Evolutionary conservation across 1,140 invertebrate genomes (phyloP).

Genomic region (Stegodyphus dumicola): DNA sequence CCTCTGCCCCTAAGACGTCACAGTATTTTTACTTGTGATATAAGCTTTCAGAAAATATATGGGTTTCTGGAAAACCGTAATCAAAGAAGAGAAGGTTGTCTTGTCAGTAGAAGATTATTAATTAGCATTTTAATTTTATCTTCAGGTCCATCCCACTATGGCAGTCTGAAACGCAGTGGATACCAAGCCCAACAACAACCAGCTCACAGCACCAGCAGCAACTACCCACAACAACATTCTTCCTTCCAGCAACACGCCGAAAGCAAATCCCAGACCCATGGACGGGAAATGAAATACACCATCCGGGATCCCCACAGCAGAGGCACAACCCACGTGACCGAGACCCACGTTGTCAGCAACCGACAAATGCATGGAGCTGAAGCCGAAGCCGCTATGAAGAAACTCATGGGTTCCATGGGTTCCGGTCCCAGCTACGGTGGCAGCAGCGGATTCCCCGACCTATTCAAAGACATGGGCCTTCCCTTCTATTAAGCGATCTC

Average conservation of each 20-base stretch:
- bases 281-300: constrained; percentile 58
- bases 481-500: constrained; percentile 13
- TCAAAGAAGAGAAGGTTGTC: too few species aligned
- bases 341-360: constrained; percentile 53
- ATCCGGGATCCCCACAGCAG: constrained; percentile 42
- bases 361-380: constrained; percentile 52
- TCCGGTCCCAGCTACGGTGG: background rate
- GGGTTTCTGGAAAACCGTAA: too few species aligned
- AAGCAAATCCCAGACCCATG: constrained; percentile 32
- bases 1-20: too few species aligned
- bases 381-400: constrained; percentile 59
- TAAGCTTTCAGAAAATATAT: too few species aligned
- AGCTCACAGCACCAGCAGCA: background rate
- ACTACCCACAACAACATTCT: constrained; percentile 17
- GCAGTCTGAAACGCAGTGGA: background rate
- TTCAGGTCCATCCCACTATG: constrained; percentile 35
- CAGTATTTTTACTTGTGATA: too few species aligned
- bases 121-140: background rate
- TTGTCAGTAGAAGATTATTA: too few species aligned
- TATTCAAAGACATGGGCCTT: constrained; percentile 46
- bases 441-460: constrained; percentile 23
- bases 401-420: constrained; percentile 59
- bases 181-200: constrained; percentile 27
- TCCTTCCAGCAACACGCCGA: background rate
- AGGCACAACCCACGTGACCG: constrained; percentile 49